These are phyloP conservation scores for Tenthredo mesomela DNA, from an alignment of 2,888 invertebrate genomes.

Conservation along the genomic window DNA sequence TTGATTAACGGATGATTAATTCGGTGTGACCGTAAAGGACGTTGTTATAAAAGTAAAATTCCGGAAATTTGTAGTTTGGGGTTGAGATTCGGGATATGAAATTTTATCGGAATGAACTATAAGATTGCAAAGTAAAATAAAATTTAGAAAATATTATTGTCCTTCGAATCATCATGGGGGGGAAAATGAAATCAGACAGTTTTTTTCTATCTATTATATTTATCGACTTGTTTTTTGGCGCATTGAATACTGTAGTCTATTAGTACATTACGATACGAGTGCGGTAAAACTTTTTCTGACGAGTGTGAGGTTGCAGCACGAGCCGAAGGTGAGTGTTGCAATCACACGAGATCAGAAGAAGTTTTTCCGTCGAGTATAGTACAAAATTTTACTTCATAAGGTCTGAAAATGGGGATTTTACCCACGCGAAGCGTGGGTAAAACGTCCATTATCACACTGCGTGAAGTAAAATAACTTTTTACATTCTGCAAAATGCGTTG, in stretches of 20 bases:
- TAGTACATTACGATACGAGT: too few species aligned
- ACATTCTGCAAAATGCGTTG: background rate
- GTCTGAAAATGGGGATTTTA: too few species aligned
- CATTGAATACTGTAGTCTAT: background rate
- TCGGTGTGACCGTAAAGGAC: background rate
- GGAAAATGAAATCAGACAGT: background rate
- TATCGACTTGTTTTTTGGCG: background rate
- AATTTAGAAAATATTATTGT: background rate
- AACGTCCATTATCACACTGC: too few species aligned
- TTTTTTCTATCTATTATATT: background rate
- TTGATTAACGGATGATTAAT: background rate
- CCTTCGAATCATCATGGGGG: background rate
- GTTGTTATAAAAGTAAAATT: background rate
- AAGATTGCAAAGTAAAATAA: background rate
- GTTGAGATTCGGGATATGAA: background rate
- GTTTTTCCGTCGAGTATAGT: too few species aligned
- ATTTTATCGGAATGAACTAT: background rate
- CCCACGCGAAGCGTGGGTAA: too few species aligned
- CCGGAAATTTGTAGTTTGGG: background rate
- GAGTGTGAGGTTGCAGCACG: too few species aligned
- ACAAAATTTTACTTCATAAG: too few species aligned
- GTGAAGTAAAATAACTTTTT: too few species aligned
- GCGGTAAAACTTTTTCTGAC: too few species aligned
- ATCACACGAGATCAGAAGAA: too few species aligned
- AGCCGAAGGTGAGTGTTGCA: too few species aligned